phyloP scores from a whole-genome alignment of 2,797 vertebrate genomes.

The Amazona ochrocephala region DNA sequence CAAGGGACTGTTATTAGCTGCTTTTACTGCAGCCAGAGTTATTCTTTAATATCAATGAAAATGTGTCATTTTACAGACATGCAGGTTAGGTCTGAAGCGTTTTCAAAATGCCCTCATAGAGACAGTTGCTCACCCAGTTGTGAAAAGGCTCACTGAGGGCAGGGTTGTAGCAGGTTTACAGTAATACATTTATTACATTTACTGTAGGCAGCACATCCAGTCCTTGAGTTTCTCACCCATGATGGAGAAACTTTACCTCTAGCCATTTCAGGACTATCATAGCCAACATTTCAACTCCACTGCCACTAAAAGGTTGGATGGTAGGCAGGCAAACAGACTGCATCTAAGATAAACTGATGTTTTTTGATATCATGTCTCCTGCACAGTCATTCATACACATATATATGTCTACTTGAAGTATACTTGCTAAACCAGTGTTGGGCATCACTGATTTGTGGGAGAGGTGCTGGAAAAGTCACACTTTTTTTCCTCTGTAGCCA shows the following conservation, averaged over 20 bases:
- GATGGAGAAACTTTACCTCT: not conserved
- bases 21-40: not conserved
- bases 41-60: not conserved
- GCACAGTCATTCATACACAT: not conserved
- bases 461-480: not conserved
- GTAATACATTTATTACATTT: not conserved
- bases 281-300: not conserved
- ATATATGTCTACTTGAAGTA: not conserved
- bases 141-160: not conserved
- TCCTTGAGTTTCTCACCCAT: not conserved
- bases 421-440: not conserved
- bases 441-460: not conserved
- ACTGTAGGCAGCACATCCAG: fast-evolving
- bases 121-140: not conserved
- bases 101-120: not conserved
- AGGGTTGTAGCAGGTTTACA: not conserved
- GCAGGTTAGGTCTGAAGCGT: not conserved
- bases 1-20: not conserved
- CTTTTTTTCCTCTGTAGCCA: not conserved
- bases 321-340: not conserved
- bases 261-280: not conserved
- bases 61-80: not conserved
- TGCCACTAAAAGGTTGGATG: not conserved
- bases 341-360: not conserved
- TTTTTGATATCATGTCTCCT: not conserved